Base-by-base conservation (phyloP, 1,140 invertebrate genomes). In the Berghia stephanieae region DNA sequence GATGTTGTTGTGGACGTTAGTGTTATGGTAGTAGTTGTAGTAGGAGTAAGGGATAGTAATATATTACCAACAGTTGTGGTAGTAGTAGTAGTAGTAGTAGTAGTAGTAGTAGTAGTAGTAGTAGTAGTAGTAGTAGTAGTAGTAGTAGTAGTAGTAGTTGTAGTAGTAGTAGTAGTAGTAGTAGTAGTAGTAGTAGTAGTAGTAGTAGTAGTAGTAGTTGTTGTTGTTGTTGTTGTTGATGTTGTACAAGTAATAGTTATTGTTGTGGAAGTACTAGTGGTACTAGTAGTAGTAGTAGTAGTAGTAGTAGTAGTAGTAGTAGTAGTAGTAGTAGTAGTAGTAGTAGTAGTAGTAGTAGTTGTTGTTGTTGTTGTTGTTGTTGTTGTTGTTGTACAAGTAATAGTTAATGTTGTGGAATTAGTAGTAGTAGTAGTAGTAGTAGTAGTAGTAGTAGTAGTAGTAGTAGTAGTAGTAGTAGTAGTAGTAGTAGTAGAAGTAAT, bases 81-180 rank as follows among this genome's bases (percentile, higher is more conserved):
- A n/a, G n/a, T n/a, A n/a, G n/a, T n/a, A n/a, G n/a, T 52, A 52
- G 46, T 52, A 66, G 13, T 18, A 66, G 13, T 18, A 31, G 46
- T 52, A 52, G 46, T 52, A 52, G 46, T 52, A 52, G 46, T 52
- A 52, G 46, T 52, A 52, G 46, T 52, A 52, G 46, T 52, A 52
- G n/a, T 52, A n/a, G 46, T 66, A 31, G 8, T 66, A 8, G 31
- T 66, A 16, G 10, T 66, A 66, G 10, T 66, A 66, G 10, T 31
- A 66, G 31, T 10, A 10, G 27, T 27, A 27, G 10, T 21, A 49
- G 46, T 49, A n/a, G 10, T n/a, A n/a, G 46, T 49, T 13, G 10
- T 31, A 63, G 67, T 42, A 69, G 16, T 10, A 40, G 60, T 66
- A 27, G 27, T 31, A 66, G 10, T 27, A 66, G 27, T 66, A 27